Base-by-base conservation (phyloP, 2,113 vertebrate species). In the Corvus hawaiiensis region DNA sequence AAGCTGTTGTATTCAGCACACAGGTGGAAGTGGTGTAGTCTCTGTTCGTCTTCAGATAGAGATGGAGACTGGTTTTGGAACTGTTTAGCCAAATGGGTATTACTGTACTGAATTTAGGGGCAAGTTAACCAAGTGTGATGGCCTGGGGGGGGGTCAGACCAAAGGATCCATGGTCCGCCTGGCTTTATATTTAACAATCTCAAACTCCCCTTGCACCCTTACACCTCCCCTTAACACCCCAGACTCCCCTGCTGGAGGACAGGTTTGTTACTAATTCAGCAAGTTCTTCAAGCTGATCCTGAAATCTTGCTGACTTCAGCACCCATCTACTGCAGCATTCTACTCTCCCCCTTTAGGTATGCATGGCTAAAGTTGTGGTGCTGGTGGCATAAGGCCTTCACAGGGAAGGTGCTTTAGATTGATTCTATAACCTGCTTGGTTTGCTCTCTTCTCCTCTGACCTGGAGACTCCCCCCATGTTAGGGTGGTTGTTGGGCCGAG, bases 391-490 rank as follows among this genome's bases (percentile, higher is more conserved):
- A 0, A 93, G 41, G 9, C 32, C 46, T 91, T 66, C 3, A 1
- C 3, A 1, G 33, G 84, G 35, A 80, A 80, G 35, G 13, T 71
- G 75, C 71, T 69, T 4, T 28, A 30, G 37, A 28, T 32, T 58
- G 35, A 39, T 73, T 30, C 33, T 39, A 1, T 54, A 79, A 44
- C 33, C 46, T 69, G 1, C 35, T 83, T 58, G 43, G 12, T 88
- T 87, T 91, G 72, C 24, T 44, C 35, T 73, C 48, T 46, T 46
- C 39, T 92, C 15, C 44, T 86, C 35, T 84, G 41, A 19, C 23
- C 51, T 44, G n/a, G 43, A 71, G 48, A n/a, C 48, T 62, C 19
- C 30, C 46, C 33, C 16, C 7, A 2, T 0, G 0, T 8, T 28
- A 26, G 52, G 17, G 16, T 43, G 7, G 5, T 30, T 69, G 28